Evolutionary conservation across 2,113 vertebrate genomes (phyloP), one percentile per base, ranked within the genome.

Genomic region (Xiphias gladius): DNA sequence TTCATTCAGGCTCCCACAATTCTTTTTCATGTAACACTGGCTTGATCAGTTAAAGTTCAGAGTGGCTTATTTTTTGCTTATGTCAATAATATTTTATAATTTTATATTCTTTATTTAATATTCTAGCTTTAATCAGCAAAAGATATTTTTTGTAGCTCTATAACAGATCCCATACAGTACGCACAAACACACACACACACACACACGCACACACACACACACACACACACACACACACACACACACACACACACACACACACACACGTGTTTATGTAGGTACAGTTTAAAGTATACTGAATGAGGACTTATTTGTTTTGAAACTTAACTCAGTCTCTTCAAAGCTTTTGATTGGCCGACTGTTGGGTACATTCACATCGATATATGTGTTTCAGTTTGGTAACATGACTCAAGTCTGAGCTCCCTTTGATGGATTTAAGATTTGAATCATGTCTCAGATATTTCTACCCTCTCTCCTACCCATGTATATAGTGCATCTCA

Each of bases 401-500:
- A 46, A 62, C 50, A 76, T 89, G 92, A 92, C 86, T 91, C 81
- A 89, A 26, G 55, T 70, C 41, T 76, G 28, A 30, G 32, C 50
- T 79, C 3, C 57, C 84, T 91, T 93, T 88, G 87, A 91, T 88
- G 72, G 6, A 48, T 84, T 82, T 68, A 68, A 73, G 78, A 80
- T 88, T 72, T 91, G 90, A 89, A 88, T 91, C 87, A 87, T 73
- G 66, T 39, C 78, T 66, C 32, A 32, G 64, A 80, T 91, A 85
- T 91, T 85, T 89, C 54, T 55, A 11, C 58, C n/a, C 19, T 66
- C 35, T 65, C 6, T 12, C 35, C 72, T 30, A 62, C 80, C 82
- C 61, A 87, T 86, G 75, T 61, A 4, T 73, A 80, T 43, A 57
- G 52, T 73, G 39, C 64, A 52, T 19, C 59, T 65, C 65, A 17